Conservation (phyloP, 92 coral and sea anemone genomes). For the Parazoanthus swiftii region DNA sequence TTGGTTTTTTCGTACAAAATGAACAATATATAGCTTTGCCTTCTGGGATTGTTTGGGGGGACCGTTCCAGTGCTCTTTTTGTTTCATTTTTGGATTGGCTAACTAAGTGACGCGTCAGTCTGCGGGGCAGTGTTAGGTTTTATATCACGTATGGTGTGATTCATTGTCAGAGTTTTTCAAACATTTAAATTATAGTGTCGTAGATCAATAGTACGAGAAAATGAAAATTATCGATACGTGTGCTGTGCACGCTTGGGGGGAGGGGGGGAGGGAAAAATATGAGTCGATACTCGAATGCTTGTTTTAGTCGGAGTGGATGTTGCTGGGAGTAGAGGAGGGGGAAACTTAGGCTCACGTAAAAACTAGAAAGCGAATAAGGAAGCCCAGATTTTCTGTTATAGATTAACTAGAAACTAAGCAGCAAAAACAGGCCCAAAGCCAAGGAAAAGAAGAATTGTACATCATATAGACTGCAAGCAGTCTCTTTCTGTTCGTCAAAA, state of each 20-base stretch:
- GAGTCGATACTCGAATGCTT: not conserved
- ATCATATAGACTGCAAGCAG: too few species aligned
- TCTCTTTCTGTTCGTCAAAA: too few species aligned
- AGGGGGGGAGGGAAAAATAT: not conserved
- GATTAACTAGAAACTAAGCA: too few species aligned
- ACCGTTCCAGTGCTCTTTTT: not conserved
- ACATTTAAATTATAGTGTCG: constrained; percentile 19
- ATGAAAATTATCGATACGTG: not conserved
- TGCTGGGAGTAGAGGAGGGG: too few species aligned
- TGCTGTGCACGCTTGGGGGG: not conserved
- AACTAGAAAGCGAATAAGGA: too few species aligned
- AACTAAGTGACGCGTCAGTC: not conserved
- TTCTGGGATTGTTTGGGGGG: not conserved
- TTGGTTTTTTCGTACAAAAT: not conserved
- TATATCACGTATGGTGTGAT: not conserved
- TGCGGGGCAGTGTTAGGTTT: not conserved
- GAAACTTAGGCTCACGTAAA: too few species aligned
- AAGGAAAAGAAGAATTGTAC: too few species aligned
- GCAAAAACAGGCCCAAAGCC: too few species aligned
- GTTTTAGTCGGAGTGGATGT: not conserved
- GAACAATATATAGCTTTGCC: not conserved
- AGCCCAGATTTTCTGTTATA: too few species aligned
- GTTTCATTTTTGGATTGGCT: not conserved
- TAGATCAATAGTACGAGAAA: constrained; percentile 11
- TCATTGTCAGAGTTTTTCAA: not conserved